A percentile compares a stretch with the other conserved stretches of the same genome.
These are phyloP conservation scores for Lutra lutra DNA, from an alignment of 2,797 vertebrate genomes.

Conservation along the genomic window DNA sequence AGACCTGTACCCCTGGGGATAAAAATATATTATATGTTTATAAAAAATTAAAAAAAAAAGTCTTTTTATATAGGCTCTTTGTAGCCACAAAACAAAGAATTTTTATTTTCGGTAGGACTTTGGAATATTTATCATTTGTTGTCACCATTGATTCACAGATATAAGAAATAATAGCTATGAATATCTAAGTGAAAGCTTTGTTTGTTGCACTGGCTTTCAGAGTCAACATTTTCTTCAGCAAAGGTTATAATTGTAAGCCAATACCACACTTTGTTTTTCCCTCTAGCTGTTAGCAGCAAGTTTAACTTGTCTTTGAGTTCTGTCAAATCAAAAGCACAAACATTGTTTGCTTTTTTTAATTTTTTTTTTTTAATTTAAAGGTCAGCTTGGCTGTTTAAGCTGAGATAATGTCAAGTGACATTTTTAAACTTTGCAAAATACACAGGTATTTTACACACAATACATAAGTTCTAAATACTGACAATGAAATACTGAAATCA, in stretches of 20 bases:
- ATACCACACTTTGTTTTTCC: slow-evolving; percentile 56
- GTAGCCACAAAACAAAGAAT: background rate
- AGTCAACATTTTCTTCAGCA: slow-evolving; percentile 64
- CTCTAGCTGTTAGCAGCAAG: slow-evolving; percentile 60
- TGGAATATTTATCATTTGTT: slow-evolving; percentile 21
- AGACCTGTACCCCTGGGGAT: too few species aligned
- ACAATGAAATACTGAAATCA: slow-evolving; percentile 52
- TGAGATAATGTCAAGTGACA: slow-evolving; percentile 71
- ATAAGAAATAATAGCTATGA: background rate
- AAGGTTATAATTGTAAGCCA: slow-evolving; percentile 66
- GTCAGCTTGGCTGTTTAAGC: slow-evolving; percentile 62
- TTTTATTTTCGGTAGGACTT: background rate
- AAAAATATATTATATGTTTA: too few species aligned
- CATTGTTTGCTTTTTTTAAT: background rate
- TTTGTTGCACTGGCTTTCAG: slow-evolving; percentile 4
- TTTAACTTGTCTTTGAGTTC: slow-evolving; percentile 71
- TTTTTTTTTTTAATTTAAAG: slow-evolving; percentile 68
- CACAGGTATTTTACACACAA: slow-evolving; percentile 34
- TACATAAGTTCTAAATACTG: background rate
- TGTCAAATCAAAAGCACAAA: slow-evolving; percentile 60
- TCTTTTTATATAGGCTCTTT: background rate
- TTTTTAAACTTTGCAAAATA: slow-evolving; percentile 68
- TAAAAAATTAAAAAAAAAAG: background rate
- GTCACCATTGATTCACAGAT: background rate
- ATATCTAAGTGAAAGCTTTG: background rate